Evolutionary conservation across 2,888 invertebrate genomes (phyloP), one percentile per base, ranked within the genome.

Genomic region (Terebella lapidaria): DNA sequence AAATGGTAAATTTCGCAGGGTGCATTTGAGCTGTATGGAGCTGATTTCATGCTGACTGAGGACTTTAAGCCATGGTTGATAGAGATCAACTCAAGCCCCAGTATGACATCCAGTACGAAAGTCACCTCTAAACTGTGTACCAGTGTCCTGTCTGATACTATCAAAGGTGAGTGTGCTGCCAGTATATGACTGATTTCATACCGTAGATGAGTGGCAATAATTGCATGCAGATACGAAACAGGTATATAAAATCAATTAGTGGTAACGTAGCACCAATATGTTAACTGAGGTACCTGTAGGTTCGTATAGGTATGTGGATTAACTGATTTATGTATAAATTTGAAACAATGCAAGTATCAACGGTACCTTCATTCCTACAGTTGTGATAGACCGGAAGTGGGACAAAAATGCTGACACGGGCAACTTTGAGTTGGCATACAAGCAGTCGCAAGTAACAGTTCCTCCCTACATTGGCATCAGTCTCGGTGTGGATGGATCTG

Each of bases 1-100:
- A n/a, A n/a, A n/a, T n/a, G n/a, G n/a, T n/a, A 10, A 35, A 22
- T 27, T 28, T 56, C 70, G 52, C 86, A 86, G 72, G 89, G 90
- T 72, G 87, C 89, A 59, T 94, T 93, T 80, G 94, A 94, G 79
- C 77, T 93, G 42, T 94, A 91, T 75, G 94, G 94, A 3, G 93
- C 93, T 57, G 94, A 95, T 81, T 94, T 94, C 77, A 89, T 94
- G 84, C 79, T 94, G 42, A 89, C 90, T 60, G 79, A 92, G 72
- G 88, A 91, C 71, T 90, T 73, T 47, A 65, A 69, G 85, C 92
- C 93, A 0, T 93, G 92, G 89, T 82, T 94, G 63, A 90, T 95
- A 71, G 94, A 95, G 83, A 92, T 94, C 67, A 94, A 95, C 83
- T 89, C 91, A 1, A 88, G 89, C 74, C 94, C 94, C 0, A 92